Evolutionary conservation across 2,113 vertebrate genomes (phyloP).

Genomic region (Gymnorhina tibicen): DNA sequence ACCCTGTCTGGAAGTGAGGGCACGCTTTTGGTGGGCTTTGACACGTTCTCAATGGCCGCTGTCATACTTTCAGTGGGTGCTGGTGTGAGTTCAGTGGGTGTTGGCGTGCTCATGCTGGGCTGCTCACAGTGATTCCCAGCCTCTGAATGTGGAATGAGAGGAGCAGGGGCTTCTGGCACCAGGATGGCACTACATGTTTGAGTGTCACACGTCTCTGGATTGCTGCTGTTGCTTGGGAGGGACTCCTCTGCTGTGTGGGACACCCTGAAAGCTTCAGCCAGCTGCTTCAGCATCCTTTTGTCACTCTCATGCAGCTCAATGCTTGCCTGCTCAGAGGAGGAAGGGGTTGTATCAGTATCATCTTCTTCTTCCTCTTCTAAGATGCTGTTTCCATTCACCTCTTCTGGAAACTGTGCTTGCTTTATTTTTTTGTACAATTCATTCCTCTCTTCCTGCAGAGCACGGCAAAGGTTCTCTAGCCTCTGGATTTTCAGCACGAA

Average conservation of each 20-base stretch:
- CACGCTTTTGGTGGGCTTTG: neutral
- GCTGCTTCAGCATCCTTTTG: slow-evolving; percentile 74
- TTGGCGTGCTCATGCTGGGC: neutral
- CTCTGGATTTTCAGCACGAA: slow-evolving; percentile 91
- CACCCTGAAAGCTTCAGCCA: slow-evolving; percentile 75
- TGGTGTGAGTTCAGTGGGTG: neutral
- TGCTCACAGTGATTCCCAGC: neutral
- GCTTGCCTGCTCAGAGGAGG: neutral
- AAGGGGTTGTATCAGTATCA: neutral
- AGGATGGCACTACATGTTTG: accelerated
- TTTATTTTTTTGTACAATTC: slow-evolving; percentile 89
- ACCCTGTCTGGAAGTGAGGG: accelerated
- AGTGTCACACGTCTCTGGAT: neutral
- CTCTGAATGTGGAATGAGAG: neutral
- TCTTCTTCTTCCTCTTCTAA: slow-evolving; percentile 58
- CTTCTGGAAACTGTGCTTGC: slow-evolving; percentile 73
- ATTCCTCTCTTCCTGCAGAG: slow-evolving; percentile 90
- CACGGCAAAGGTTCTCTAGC: slow-evolving; percentile 89
- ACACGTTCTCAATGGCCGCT: accelerated
- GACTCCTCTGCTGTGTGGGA: slow-evolving; percentile 45
- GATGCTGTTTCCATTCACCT: slow-evolving; percentile 5
- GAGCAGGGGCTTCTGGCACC: neutral
- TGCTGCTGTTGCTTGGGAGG: neutral
- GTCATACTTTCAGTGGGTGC: neutral
- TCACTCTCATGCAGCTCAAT: slow-evolving; percentile 30